Percentiles rank a stretch among this genome's conserved stretches.
Conservation (phyloP, 2,888 invertebrate genomes). For the Eucera pruinosa region DNA sequence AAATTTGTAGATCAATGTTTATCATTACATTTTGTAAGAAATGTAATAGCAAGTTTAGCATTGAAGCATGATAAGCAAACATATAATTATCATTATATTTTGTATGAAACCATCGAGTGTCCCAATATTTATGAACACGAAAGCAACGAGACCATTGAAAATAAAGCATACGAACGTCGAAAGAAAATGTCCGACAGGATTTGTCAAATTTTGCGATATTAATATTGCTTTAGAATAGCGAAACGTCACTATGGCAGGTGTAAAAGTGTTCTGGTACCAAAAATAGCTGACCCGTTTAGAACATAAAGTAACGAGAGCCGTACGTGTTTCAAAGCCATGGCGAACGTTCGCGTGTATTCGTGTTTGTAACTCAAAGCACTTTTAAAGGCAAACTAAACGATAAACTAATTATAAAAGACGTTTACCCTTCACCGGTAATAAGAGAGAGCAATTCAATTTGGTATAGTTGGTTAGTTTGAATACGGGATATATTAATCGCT, state of each 20-base stretch:
- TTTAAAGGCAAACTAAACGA: neutral
- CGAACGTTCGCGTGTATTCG: neutral
- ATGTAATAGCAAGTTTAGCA: no score
- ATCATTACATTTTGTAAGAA: no score
- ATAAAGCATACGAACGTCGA: neutral
- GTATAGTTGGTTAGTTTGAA: no score
- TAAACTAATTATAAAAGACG: neutral
- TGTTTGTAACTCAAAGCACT: neutral
- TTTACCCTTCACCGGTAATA: no score
- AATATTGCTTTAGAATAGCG: neutral
- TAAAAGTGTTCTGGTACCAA: neutral
- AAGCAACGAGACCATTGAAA: no score
- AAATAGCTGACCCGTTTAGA: slow-evolving; percentile 1
- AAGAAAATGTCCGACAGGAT: neutral
- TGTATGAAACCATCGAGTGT: no score
- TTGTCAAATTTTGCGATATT: neutral
- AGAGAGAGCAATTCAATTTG: no score
- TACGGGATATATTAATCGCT: no score
- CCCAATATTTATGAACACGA: no score
- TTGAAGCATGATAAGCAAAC: no score
- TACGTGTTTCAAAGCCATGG: neutral
- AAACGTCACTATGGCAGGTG: neutral
- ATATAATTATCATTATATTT: no score
- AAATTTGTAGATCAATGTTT: no score
- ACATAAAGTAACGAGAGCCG: neutral